Conservation (phyloP, 2,888 invertebrate species). For the Perithous albicinctus region DNA sequence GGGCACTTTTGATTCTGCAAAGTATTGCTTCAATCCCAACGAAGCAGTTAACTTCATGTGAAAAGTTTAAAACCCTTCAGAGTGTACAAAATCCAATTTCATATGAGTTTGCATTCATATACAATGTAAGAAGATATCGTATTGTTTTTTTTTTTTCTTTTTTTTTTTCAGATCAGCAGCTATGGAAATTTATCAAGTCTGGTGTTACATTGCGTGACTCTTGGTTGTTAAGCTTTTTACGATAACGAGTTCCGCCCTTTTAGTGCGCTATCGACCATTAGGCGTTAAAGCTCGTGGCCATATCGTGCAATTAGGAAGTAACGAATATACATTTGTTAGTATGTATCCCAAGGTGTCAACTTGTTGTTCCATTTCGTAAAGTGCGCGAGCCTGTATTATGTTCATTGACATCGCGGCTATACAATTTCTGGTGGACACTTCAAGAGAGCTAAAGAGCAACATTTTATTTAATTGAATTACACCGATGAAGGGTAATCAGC, state of each 20-base stretch:
- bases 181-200: too few relatives aligned
- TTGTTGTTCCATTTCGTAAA: neutral
- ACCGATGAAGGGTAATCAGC: too few relatives aligned
- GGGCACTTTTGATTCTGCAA: too few relatives aligned
- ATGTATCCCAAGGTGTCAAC: neutral
- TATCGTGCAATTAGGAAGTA: neutral
- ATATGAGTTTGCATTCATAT: too few relatives aligned
- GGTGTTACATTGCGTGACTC: slow-evolving; percentile 11
- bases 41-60: too few relatives aligned
- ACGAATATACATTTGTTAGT: neutral
- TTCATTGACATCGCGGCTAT: neutral
- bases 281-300: neutral
- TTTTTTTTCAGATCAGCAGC: too few relatives aligned
- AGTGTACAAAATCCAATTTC: too few relatives aligned
- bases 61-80: too few relatives aligned
- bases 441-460: neutral
- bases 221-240: neutral
- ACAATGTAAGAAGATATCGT: too few relatives aligned
- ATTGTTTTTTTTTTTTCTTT: too few relatives aligned
- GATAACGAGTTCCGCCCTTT: neutral
- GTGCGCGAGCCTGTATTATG: neutral
- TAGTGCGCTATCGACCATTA: neutral
- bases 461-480: neutral
- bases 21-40: too few relatives aligned
- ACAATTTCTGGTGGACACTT: neutral